These are phyloP conservation scores for Pteria penguin DNA, from an alignment of 2,888 invertebrate genomes.

Conservation along the genomic window DNA sequence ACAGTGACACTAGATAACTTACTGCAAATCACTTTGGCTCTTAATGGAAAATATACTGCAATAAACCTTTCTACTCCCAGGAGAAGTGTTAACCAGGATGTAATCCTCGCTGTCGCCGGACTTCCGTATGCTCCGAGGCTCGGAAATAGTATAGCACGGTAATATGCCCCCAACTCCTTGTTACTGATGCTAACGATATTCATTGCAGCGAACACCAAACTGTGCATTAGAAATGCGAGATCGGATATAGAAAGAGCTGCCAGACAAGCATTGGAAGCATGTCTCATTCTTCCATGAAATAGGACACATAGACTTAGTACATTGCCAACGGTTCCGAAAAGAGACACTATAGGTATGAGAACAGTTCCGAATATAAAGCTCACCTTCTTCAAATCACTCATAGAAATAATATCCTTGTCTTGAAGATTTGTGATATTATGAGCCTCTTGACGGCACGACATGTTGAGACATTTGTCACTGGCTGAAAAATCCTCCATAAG, in stretches of 20 bases:
- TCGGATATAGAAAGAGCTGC: conserved; percentile 70
- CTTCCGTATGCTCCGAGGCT: conserved; percentile 68
- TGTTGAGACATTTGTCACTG: no score
- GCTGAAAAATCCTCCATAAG: no score
- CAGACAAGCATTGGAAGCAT: conserved; percentile 66
- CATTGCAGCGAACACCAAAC: conserved; percentile 60
- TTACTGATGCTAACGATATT: conserved; percentile 57
- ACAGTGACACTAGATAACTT: conserved; percentile 60
- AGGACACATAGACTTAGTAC: conserved; percentile 66
- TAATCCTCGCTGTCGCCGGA: conserved; percentile 69
- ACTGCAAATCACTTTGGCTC: conserved; percentile 65
- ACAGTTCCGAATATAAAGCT: conserved; percentile 62
- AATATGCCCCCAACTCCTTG: conserved; percentile 52
- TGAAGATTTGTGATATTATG: no score
- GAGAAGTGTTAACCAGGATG: conserved; percentile 67
- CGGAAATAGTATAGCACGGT: conserved; percentile 61
- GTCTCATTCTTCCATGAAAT: conserved; percentile 66
- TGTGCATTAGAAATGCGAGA: conserved; percentile 64
- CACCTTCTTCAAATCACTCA: conserved; percentile 45
- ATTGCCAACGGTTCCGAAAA: conserved; percentile 69
- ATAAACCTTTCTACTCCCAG: conserved; percentile 69
- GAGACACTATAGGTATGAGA: conserved; percentile 60
- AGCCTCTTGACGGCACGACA: no score
- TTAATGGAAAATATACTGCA: conserved; percentile 73
- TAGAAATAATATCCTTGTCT: no score